Percentiles rank a stretch among this genome's conserved stretches.
Conservation (phyloP, 1,140 invertebrate genomes). For the Papilio dardanus region DNA sequence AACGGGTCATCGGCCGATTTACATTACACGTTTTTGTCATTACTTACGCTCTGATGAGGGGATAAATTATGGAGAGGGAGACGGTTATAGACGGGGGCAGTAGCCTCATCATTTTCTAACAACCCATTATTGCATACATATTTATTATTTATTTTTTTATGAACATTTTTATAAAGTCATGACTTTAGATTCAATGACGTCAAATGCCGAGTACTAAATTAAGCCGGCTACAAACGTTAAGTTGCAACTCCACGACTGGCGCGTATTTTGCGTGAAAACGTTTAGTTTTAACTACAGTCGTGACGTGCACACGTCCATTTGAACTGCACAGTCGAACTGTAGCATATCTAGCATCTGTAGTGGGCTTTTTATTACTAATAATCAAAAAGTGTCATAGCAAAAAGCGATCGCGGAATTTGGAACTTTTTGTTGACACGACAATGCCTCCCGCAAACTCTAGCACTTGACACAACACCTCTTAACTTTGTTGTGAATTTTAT, state of each 20-base stretch:
- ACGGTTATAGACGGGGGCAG: slow-evolving; percentile 21
- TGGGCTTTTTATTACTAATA: too few species aligned
- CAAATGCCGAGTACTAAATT: too few species aligned
- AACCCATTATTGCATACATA: slow-evolving; percentile 21
- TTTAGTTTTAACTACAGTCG: too few species aligned
- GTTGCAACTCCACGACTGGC: too few species aligned
- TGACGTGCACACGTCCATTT: too few species aligned
- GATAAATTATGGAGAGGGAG: slow-evolving; percentile 32
- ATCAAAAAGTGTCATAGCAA: not conserved
- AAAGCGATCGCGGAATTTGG: not conserved
- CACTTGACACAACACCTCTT: too few species aligned
- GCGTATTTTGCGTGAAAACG: too few species aligned
- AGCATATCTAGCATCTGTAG: too few species aligned
- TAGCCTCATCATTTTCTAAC: slow-evolving; percentile 19
- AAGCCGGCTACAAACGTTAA: too few species aligned
- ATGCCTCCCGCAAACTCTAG: too few species aligned
- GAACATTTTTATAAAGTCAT: not conserved
- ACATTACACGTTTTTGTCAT: slow-evolving; percentile 38
- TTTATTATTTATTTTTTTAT: not conserved
- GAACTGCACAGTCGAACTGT: too few species aligned
- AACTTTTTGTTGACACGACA: not conserved
- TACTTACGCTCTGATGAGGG: slow-evolving; percentile 36
- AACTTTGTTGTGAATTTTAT: too few species aligned
- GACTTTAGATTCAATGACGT: not conserved
- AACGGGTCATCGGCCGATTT: slow-evolving; percentile 33